A percentile compares a stretch with the other conserved stretches of the same genome.
phyloP scores from a whole-genome alignment of 2,113 vertebrate genomes.

The Jaculus jaculus region DNA sequence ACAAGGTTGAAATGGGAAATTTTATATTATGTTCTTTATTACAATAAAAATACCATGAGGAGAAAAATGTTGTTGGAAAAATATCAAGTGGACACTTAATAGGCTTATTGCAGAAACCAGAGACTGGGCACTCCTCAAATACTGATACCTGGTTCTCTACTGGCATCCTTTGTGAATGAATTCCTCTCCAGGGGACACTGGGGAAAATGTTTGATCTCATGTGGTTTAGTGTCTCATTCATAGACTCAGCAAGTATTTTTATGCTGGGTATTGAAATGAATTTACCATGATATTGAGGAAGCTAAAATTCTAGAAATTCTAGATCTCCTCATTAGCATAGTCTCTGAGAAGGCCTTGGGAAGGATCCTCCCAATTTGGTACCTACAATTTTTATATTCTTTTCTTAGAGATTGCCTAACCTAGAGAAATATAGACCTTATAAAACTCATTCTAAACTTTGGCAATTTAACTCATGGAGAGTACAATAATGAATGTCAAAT shows the following conservation, averaged over 20 bases:
- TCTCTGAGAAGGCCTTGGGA: neutral
- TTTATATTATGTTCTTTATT: neutral
- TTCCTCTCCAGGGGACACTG: neutral
- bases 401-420: conserved; percentile 1
- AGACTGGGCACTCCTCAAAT: neutral
- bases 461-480: neutral
- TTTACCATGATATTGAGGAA: neutral
- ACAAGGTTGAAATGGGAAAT: neutral
- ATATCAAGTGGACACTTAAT: neutral
- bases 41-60: neutral
- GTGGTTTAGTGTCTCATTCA: neutral
- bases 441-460: neutral
- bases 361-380: neutral
- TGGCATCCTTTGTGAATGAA: neutral
- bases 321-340: neutral
- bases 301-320: neutral
- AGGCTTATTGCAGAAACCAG: neutral
- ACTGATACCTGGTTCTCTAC: neutral
- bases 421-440: neutral
- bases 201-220: neutral
- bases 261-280: neutral
- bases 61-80: neutral
- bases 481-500: neutral
- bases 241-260: neutral
- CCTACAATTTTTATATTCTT: neutral